These are phyloP conservation scores for Notarius quadriscutis DNA, from an alignment of 2,113 vertebrate genomes.

Conservation along the genomic window DNA sequence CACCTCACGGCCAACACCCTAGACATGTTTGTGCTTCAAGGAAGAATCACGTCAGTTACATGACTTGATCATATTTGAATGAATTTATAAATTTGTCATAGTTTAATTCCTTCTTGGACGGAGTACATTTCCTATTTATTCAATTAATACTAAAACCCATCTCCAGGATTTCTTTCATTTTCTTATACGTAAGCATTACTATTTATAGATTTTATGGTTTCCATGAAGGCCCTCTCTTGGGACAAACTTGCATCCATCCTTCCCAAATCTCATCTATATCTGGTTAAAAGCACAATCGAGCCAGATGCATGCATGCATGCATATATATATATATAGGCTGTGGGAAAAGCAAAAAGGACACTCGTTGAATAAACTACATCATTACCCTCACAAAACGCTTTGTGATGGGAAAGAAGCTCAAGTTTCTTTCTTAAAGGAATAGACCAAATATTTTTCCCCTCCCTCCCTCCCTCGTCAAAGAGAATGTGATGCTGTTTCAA, in stretches of 20 bases:
- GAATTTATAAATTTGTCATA: background rate
- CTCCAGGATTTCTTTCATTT: background rate
- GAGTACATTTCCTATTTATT: background rate
- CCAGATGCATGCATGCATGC: background rate
- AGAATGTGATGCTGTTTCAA: background rate
- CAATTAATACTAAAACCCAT: background rate
- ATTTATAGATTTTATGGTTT: slow-evolving; percentile 13
- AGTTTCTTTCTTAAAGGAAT: slow-evolving; percentile 8
- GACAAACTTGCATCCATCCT: slow-evolving; percentile 6
- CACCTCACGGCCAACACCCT: background rate
- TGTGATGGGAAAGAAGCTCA: slow-evolving; percentile 32
- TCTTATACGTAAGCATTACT: background rate
- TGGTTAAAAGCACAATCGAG: slow-evolving; percentile 25
- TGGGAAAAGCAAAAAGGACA: slow-evolving; percentile 46
- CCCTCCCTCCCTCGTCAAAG: background rate
- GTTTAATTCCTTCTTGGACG: background rate
- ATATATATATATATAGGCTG: slow-evolving; percentile 42
- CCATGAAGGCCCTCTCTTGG: background rate
- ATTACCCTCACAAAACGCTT: slow-evolving; percentile 27
- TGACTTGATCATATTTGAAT: no score
- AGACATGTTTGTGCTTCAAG: no score
- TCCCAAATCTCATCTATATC: slow-evolving; percentile 36
- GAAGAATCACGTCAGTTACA: no score
- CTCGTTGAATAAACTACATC: background rate
- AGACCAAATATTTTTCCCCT: background rate